These are phyloP conservation scores for Gymnopithys bicolor DNA, from an alignment of 2,797 vertebrate species.

Conservation along the genomic window DNA sequence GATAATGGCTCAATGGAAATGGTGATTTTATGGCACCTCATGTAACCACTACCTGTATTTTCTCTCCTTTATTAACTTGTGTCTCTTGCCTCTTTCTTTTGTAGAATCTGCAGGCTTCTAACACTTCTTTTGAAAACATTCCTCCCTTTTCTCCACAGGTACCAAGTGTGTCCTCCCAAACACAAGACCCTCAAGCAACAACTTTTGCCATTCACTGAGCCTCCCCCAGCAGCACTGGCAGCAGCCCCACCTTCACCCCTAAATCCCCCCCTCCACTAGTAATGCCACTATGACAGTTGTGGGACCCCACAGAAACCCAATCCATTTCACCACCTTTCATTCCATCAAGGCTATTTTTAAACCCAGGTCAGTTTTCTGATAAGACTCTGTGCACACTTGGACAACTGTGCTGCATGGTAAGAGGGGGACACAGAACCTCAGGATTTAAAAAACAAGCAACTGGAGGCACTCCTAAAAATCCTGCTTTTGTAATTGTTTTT, in stretches of 20 bases:
- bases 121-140: neutral
- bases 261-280: neutral
- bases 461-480: neutral
- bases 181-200: neutral
- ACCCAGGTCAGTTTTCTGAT: neutral
- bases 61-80: neutral
- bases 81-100: neutral
- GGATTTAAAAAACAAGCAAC: neutral
- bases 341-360: constrained; percentile 27
- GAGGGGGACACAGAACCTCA: neutral
- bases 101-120: neutral
- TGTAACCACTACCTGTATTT: neutral
- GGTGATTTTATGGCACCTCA: neutral
- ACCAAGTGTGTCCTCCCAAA: neutral
- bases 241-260: neutral
- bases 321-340: neutral
- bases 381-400: neutral
- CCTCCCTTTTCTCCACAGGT: neutral
- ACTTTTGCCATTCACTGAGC: neutral
- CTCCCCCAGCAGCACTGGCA: neutral
- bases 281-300: neutral
- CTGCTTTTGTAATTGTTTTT: neutral
- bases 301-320: neutral
- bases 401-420: neutral
- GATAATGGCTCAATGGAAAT: neutral